These are phyloP conservation scores for Erpornis zantholeuca DNA, from an alignment of 2,113 vertebrate species.

Conservation along the genomic window DNA sequence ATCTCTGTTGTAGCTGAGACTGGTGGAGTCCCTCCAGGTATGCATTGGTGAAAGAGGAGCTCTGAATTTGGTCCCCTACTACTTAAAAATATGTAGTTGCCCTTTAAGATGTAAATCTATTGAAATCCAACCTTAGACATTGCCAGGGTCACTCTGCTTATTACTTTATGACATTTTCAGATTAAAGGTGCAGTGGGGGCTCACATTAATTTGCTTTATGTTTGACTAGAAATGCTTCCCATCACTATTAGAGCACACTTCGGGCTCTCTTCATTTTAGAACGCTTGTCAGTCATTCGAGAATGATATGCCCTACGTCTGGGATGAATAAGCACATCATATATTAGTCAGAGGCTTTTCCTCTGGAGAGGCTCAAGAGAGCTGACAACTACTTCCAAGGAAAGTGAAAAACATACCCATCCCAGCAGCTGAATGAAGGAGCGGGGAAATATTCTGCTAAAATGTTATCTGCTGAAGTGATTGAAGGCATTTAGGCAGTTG, in stretches of 20 bases:
- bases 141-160: constrained; percentile 72
- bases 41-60: not conserved
- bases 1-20: not conserved
- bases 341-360: constrained; percentile 72
- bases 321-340: constrained; percentile 80
- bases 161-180: constrained; percentile 84
- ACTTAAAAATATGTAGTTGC: constrained; percentile 33
- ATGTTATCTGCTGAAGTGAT: not conserved
- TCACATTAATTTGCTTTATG: constrained; percentile 87
- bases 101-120: constrained; percentile 82
- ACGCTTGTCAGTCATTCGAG: constrained; percentile 84
- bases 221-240: constrained; percentile 85
- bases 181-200: constrained; percentile 77
- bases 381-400: constrained; percentile 56
- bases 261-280: constrained; percentile 78
- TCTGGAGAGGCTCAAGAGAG: constrained; percentile 43
- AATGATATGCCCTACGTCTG: constrained; percentile 73
- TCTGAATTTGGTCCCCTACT: constrained; percentile 9
- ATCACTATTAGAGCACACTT: constrained; percentile 73
- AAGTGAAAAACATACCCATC: constrained; percentile 31
- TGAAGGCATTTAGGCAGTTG: not conserved
- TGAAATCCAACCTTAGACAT: constrained; percentile 69
- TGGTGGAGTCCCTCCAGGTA: not conserved
- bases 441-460: not conserved
- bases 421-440: not conserved